A percentile compares a stretch with the other conserved stretches of the same genome.
Evolutionary conservation across 2,113 vertebrate species (phyloP).

Genomic region (Phodopus roborovskii): DNA sequence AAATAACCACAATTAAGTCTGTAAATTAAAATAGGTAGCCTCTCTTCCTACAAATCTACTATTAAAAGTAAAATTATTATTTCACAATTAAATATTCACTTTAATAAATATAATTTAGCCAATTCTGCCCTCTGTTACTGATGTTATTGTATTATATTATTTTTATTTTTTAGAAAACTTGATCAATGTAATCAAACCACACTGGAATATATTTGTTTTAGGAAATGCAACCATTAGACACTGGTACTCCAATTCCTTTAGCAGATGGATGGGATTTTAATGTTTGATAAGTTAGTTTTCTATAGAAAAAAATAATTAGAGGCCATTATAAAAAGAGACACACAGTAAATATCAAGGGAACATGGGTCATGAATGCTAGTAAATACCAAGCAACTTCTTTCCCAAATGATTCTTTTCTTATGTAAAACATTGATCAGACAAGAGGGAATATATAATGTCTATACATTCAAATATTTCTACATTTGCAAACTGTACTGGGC

Average conservation of each 20-base stretch:
- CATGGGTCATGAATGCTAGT: neutral
- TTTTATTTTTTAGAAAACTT: neutral
- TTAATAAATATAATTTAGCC: neutral
- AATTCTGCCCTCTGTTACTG: neutral
- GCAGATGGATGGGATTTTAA: neutral
- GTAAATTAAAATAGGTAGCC: conserved; percentile 20
- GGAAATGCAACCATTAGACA: neutral
- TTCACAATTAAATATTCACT: conserved; percentile 25
- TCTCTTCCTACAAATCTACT: neutral
- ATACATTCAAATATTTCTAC: neutral
- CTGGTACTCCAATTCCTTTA: neutral
- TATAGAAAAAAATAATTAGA: conserved; percentile 15
- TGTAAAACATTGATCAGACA: neutral
- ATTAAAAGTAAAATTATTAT: conserved; percentile 45
- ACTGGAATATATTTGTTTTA: neutral
- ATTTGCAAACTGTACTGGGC: neutral
- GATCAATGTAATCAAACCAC: neutral
- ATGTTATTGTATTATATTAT: neutral
- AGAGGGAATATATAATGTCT: neutral
- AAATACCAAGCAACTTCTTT: neutral
- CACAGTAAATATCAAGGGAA: neutral
- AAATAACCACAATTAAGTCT: conserved; percentile 38
- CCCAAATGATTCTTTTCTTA: neutral
- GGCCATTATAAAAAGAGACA: conserved; percentile 4
- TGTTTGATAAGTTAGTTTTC: neutral